These are phyloP conservation scores for Amblyraja radiata DNA, from an alignment of 2,797 vertebrate species.

Conservation along the genomic window DNA sequence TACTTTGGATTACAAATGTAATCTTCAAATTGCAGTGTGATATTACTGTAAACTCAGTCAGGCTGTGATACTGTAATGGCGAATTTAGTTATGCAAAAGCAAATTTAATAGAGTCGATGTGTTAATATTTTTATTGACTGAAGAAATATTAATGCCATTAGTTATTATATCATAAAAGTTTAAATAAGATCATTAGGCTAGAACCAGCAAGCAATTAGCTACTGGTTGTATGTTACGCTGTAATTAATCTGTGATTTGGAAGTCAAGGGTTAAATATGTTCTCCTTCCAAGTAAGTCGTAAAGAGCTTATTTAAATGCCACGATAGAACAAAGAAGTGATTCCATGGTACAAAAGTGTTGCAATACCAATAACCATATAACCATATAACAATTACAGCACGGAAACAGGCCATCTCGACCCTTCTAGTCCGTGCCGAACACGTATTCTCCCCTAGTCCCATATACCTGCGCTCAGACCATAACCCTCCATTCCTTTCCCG, in stretches of 20 bases:
- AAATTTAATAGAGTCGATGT: neutral
- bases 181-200: too few species aligned
- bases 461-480: too few species aligned
- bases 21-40: neutral
- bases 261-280: neutral
- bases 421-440: too few species aligned
- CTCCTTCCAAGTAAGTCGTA: neutral
- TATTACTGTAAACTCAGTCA: neutral
- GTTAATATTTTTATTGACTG: neutral
- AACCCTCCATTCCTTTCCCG: too few species aligned
- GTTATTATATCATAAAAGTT: neutral
- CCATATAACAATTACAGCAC: too few species aligned
- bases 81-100: neutral
- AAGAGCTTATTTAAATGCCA: neutral
- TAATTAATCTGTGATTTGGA: neutral
- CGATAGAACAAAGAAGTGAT: neutral
- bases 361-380: too few species aligned
- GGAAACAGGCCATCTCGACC: too few species aligned
- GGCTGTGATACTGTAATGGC: neutral
- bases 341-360: neutral
- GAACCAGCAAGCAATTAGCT: neutral
- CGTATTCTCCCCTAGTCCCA: too few species aligned
- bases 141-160: neutral
- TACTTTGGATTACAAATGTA: too few species aligned
- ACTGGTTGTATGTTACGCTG: neutral